Evolutionary conservation across 2,113 vertebrate genomes (phyloP).

Genomic region (Pavo muticus): DNA sequence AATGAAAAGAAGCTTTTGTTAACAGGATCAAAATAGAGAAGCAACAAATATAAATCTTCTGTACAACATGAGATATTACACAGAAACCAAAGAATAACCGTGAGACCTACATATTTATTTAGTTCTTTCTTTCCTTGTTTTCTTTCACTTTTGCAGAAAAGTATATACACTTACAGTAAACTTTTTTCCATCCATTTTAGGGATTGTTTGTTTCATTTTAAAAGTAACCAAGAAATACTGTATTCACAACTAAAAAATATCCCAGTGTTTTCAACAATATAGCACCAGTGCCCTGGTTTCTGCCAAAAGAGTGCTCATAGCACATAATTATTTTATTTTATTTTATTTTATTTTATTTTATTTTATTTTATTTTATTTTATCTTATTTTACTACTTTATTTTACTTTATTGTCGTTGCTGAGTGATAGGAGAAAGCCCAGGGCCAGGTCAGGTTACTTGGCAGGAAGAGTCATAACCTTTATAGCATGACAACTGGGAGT

Average conservation of each 20-base stretch:
- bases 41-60: background rate
- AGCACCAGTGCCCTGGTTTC: too few species aligned
- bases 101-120: background rate
- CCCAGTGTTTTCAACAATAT: background rate
- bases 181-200: background rate
- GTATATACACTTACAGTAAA: background rate
- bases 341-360: too few species aligned
- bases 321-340: too few species aligned
- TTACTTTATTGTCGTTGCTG: too few species aligned
- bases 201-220: background rate
- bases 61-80: background rate
- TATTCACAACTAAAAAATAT: background rate
- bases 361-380: too few species aligned
- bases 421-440: too few species aligned
- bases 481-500: too few species aligned
- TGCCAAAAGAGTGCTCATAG: too few species aligned
- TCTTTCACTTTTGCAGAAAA: background rate
- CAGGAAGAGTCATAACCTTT: too few species aligned
- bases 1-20: background rate
- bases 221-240: background rate
- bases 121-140: accelerated
- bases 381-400: too few species aligned
- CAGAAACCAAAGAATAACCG: background rate
- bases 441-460: too few species aligned
- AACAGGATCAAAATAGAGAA: background rate